A percentile compares a stretch with the other conserved stretches of the same genome.
Conservation (phyloP, 2,113 vertebrate genomes). For the Pterocles gutturalis region DNA sequence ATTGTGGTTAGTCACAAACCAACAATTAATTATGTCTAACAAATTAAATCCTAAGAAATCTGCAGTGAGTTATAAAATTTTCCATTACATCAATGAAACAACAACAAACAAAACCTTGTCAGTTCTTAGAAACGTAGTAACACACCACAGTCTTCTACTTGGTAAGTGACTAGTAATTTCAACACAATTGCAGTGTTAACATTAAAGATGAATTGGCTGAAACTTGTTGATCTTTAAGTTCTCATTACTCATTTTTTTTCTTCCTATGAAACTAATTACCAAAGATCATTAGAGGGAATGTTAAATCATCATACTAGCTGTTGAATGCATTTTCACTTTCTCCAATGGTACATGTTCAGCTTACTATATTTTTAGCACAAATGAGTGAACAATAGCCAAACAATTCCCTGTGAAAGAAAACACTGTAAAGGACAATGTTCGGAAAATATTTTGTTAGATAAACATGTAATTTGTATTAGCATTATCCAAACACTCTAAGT, state of each 20-base stretch:
- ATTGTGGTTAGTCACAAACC: neutral
- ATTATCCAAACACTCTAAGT: conserved; percentile 28
- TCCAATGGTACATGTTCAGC: neutral
- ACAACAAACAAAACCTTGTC: neutral
- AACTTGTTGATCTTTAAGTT: neutral
- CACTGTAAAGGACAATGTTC: neutral
- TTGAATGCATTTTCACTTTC: conserved; percentile 2
- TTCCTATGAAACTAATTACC: neutral
- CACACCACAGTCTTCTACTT: neutral
- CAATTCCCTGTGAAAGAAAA: conserved; percentile 31
- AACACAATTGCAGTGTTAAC: neutral
- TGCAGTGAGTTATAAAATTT: neutral
- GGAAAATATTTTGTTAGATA: conserved; percentile 26
- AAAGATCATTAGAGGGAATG: neutral
- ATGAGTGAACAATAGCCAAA: conserved; percentile 25
- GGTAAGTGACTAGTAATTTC: neutral
- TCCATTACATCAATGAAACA: neutral
- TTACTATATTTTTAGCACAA: conserved; percentile 9
- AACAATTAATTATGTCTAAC: neutral
- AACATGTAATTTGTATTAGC: conserved; percentile 34
- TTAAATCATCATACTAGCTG: neutral
- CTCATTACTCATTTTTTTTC: neutral
- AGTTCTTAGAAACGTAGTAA: neutral
- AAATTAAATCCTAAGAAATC: neutral
- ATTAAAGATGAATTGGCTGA: neutral